phyloP scores from a whole-genome alignment of 2,888 invertebrate species.

The Andrena fulva region DNA sequence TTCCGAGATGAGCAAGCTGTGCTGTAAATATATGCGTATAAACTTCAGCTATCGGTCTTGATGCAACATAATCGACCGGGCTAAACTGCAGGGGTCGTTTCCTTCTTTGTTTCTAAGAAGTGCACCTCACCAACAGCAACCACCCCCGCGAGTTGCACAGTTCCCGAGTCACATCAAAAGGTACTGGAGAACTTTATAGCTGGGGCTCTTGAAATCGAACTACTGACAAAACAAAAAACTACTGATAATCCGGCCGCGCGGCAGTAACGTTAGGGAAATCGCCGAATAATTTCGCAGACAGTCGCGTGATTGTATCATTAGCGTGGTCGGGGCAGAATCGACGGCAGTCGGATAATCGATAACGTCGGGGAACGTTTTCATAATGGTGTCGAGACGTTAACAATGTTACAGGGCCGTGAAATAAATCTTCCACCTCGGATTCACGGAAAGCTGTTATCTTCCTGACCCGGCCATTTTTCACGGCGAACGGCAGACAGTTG shows the following conservation, averaged over 20 bases:
- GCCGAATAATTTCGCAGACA: neutral
- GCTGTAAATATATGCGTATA: neutral
- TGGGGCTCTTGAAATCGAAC: slow-evolving; percentile 26
- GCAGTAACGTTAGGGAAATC: neutral
- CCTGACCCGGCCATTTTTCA: slow-evolving; percentile 24
- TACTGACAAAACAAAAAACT: slow-evolving; percentile 6
- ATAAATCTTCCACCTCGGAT: slow-evolving; percentile 41
- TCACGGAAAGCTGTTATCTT: slow-evolving; percentile 33
- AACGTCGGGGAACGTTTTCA: slow-evolving; percentile 7
- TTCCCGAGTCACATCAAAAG: slow-evolving; percentile 20
- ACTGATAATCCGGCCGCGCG: neutral
- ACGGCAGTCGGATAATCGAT: slow-evolving; percentile 31
- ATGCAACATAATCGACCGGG: slow-evolving; percentile 21
- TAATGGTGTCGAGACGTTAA: slow-evolving; percentile 35
- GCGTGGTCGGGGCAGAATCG: neutral
- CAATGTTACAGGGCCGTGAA: slow-evolving; percentile 12
- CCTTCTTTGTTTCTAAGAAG: slow-evolving; percentile 3
- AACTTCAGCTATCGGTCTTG: slow-evolving; percentile 43
- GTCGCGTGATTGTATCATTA: slow-evolving; percentile 11
- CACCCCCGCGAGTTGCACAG: slow-evolving; percentile 13
- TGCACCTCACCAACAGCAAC: slow-evolving; percentile 5
- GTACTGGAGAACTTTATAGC: slow-evolving; percentile 14
- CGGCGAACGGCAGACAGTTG: slow-evolving; percentile 17
- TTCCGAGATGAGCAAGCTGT: neutral
- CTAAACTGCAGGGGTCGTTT: slow-evolving; percentile 8